Conservation (phyloP, 2,888 invertebrate species). For the Perdita meconis region DNA sequence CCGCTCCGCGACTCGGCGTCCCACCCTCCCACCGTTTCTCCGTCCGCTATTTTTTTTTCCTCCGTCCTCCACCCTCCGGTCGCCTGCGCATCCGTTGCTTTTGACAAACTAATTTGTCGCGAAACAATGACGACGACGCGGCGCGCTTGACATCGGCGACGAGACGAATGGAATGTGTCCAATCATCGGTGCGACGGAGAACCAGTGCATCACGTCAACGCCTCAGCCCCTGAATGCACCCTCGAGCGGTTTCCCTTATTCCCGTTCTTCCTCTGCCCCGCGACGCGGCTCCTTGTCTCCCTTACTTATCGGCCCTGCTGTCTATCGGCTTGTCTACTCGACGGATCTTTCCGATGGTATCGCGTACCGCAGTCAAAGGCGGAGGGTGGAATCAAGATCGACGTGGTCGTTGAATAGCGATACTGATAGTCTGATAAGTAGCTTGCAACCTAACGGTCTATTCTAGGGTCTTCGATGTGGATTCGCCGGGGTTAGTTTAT, state of each 20-base stretch:
- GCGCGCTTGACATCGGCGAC: constrained; percentile 65
- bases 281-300: constrained; percentile 17
- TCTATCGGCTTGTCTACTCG: constrained; percentile 56
- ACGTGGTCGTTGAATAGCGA: constrained; percentile 56
- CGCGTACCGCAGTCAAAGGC: constrained; percentile 18
- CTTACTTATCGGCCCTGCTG: constrained; percentile 63
- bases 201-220: constrained; percentile 57
- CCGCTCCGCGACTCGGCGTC: constrained; percentile 32
- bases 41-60: neutral
- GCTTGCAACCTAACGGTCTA: constrained; percentile 22
- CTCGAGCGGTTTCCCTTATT: constrained; percentile 35
- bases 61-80: neutral
- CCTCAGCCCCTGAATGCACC: constrained; percentile 56
- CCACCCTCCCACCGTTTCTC: neutral
- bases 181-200: constrained; percentile 69
- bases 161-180: constrained; percentile 74
- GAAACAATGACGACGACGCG: constrained; percentile 71
- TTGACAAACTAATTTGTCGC: constrained; percentile 77
- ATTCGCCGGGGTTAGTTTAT: constrained; percentile 24
- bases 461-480: neutral
- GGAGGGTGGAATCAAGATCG: constrained; percentile 48
- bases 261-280: constrained; percentile 26
- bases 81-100: constrained; percentile 51
- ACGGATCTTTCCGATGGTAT: constrained; percentile 48
- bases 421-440: constrained; percentile 52